Evolutionary conservation across 2,113 vertebrate species (phyloP), one percentile per base, ranked within the genome.

Genomic region (Toxostoma redivivum): DNA sequence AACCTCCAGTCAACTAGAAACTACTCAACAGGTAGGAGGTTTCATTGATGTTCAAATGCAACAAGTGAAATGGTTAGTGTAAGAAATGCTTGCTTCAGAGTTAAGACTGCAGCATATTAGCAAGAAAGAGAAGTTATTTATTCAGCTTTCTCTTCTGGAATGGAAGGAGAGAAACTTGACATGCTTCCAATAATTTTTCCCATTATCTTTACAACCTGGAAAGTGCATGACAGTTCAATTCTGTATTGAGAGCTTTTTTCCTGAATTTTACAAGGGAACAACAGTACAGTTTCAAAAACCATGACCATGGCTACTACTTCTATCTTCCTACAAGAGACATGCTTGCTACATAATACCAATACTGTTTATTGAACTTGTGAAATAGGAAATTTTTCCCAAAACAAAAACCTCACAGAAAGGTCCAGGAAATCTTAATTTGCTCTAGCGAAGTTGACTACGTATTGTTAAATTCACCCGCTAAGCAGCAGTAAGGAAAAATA

Each of bases 11-110:
- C 97, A 97, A 98, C 98, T 97, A 98, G 97, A 98, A 97, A 95
- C 84, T 91, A 92, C 88, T 78, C 71, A 88, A 96, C 92, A 97
- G 81, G 86, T 65, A 27, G 67, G 67, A 97, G 98, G 98, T 98
- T 97, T 98, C 97, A 97, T 97, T 97, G 92, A 98, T 98, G 98
- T 98, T 98, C 98, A 98, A 96, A 97, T 98, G 98, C 98, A 98
- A 98, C 95, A 96, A 83, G 74, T 86, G 81, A 57, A 97, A 95
- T 4, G 31, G 65, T 98, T 98, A 98, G 97, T 90, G 37, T 38
- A 24, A 88, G 90, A 98, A 87, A 78, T 69, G 89, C 79, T 97
- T 61, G 94, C 45, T 95, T 94, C 84, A 91, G 87, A 92, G 91
- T 77, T 88, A 95, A 96, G 89, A 74, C 2, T 94, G 93, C 28